phyloP scores from a whole-genome alignment of 2,797 vertebrate genomes.

The Lutjanus campechanus region DNA sequence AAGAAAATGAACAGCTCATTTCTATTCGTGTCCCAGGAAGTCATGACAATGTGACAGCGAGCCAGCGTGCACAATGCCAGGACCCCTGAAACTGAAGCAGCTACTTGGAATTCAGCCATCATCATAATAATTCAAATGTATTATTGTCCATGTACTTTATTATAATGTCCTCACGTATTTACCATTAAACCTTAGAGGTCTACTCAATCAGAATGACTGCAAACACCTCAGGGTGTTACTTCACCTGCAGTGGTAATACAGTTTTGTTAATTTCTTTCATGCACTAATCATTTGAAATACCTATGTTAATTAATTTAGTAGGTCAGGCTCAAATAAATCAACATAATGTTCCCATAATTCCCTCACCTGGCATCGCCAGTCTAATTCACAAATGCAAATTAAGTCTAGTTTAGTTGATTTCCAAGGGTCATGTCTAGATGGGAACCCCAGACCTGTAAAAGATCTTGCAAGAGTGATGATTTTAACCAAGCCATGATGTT shows the following conservation, averaged over 20 bases:
- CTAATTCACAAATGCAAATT: too few relatives aligned
- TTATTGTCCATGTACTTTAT: neutral
- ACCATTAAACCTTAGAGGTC: neutral
- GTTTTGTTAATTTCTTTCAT: neutral
- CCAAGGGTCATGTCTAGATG: too few relatives aligned
- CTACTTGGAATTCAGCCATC: neutral
- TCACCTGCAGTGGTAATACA: neutral
- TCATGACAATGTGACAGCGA: neutral
- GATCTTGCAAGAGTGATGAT: too few relatives aligned
- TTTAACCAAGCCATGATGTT: too few relatives aligned
- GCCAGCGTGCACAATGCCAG: neutral
- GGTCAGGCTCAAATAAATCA: conserved; percentile 7
- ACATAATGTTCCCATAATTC: conserved; percentile 13
- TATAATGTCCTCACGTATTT: neutral
- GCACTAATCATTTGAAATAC: neutral
- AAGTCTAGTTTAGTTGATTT: too few relatives aligned
- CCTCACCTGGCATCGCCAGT: too few relatives aligned
- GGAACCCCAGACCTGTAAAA: too few relatives aligned
- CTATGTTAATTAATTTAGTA: conserved; percentile 39
- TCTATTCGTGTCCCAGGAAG: neutral
- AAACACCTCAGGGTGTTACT: neutral
- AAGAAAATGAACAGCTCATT: neutral
- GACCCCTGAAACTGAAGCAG: neutral
- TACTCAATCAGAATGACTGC: neutral
- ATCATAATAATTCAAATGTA: neutral